Conservation (phyloP, 2,113 vertebrate genomes). For the Trichechus manatus region DNA sequence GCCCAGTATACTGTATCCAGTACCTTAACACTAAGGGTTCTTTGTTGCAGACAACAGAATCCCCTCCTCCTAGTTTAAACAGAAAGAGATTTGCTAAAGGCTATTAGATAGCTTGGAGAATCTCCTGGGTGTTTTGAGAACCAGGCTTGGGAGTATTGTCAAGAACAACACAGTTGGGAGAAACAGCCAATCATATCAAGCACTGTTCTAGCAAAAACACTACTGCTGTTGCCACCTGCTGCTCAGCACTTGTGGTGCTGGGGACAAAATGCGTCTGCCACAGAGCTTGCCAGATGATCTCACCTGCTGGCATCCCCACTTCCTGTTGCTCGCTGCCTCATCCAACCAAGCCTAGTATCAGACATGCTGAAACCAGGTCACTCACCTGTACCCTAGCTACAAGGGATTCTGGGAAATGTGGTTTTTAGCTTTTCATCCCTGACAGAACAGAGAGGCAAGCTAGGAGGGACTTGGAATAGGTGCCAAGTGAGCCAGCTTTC, state of each 20-base stretch:
- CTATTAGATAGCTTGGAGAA: background rate
- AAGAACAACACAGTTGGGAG: background rate
- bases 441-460: background rate
- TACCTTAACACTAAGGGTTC: background rate
- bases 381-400: background rate
- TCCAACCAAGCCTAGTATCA: accelerated
- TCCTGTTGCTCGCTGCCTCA: background rate
- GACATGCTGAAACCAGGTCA: background rate
- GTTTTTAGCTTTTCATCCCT: background rate
- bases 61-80: background rate
- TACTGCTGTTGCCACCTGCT: background rate
- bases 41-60: background rate
- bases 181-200: background rate
- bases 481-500: background rate
- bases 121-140: background rate
- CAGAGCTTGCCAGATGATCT: background rate
- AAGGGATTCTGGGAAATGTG: background rate
- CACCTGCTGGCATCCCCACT: too few relatives aligned
- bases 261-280: background rate
- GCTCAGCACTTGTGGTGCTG: too few relatives aligned
- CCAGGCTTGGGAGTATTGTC: background rate
- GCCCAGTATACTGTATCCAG: background rate
- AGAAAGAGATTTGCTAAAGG: background rate
- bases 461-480: background rate
- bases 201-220: background rate